Base-by-base conservation (phyloP, 2,113 vertebrate species). In the Ceyx margarethae region DNA sequence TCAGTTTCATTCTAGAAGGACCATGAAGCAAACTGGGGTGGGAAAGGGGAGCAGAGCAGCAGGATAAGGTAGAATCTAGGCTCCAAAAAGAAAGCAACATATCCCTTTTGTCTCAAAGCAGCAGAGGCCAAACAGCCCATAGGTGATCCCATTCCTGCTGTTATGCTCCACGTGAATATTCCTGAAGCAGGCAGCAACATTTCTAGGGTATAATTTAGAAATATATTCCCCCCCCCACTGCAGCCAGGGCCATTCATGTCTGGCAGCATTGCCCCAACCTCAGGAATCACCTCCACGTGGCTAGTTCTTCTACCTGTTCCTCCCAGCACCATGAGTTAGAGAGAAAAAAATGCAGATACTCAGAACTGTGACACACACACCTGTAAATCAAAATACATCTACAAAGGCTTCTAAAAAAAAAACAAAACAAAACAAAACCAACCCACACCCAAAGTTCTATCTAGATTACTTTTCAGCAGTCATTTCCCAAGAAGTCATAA, bases 211-310 rank as follows among this genome's bases (percentile, higher is more conserved):
- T 31, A 66, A 1, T 0, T 9, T 11, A 1, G 56, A 62, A 61
- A 80, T 42, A 23, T 0, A 8, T 5, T 50, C 12, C 17, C n/a
- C 26, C 6, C 2, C 5, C 5, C 45, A 20, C 3, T 15, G 5
- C 46, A 81, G 56, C 46, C 61, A 10, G 0, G 1, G 56, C 18
- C 82, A 62, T 19, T 15, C 23, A 15, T 26, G 11, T 11, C 2
- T 61, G 25, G 26, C 58, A 76, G 22, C 9, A 20, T 19, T 12
- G 31, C 57, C 46, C 53, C 43, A 29, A 33, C 15, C 50, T 11
- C 11, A 5, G 58, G 6, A 29, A n/a, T 65, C 22, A 5, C 12
- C 53, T 6, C 48, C 72, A 10, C 3, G 10, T 14, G 62, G 46
- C 11, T 29, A 28, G 7, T 18, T 72, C 60, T 43, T 72, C 60